phyloP scores from a whole-genome alignment of 2,888 invertebrate species.

The Pseudeuparius sepicola region DNA sequence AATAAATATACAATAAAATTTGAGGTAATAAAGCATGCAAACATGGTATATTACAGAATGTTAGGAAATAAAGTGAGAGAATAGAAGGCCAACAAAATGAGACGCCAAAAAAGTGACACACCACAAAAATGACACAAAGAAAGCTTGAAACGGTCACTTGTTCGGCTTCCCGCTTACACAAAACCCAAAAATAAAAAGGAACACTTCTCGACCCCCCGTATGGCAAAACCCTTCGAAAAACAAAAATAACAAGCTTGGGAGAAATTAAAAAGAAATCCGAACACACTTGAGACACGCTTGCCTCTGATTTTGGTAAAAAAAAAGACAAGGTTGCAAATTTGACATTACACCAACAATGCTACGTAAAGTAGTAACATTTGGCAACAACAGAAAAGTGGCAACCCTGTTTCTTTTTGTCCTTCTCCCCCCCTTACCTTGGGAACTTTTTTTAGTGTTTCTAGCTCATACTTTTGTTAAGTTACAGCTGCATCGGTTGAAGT shows the following conservation, averaged over 20 bases:
- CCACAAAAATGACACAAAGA: constrained; percentile 13
- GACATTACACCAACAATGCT: too few species aligned
- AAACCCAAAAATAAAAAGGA: constrained; percentile 19
- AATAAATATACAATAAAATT: constrained; percentile 22
- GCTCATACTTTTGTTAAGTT: too few species aligned
- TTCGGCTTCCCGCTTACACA: constrained; percentile 21
- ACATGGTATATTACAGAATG: constrained; percentile 32
- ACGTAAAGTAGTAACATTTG: too few species aligned
- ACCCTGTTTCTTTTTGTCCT: too few species aligned
- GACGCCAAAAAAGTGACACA: constrained; percentile 26
- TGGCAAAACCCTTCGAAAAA: constrained; percentile 34
- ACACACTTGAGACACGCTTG: too few species aligned
- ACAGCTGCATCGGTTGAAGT: too few species aligned
- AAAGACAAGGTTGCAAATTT: too few species aligned
- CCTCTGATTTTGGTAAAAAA: too few species aligned
- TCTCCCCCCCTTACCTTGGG: too few species aligned
- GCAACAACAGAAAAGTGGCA: too few species aligned
- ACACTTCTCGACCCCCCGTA: too few species aligned
- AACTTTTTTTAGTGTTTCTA: too few species aligned
- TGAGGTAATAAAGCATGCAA: constrained; percentile 36
- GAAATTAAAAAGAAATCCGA: constrained; percentile 28
- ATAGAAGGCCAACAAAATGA: constrained; percentile 41
- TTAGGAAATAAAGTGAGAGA: constrained; percentile 39
- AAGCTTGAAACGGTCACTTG: constrained; percentile 24
- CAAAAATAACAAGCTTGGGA: constrained; percentile 22